These are phyloP conservation scores for Encarsia formosa DNA, from an alignment of 2,888 invertebrate species.

Conservation along the genomic window DNA sequence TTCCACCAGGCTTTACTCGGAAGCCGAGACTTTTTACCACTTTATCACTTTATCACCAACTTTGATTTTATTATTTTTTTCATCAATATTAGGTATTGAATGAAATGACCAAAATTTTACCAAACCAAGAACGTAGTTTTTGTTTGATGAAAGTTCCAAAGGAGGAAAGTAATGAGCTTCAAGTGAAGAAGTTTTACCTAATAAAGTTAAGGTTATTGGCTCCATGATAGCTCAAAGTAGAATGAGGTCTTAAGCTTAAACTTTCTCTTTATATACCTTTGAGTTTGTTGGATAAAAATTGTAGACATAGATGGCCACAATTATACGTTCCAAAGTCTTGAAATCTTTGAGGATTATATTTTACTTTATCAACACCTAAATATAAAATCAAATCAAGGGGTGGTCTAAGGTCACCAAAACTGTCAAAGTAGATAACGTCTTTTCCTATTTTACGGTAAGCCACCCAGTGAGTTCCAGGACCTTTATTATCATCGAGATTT, in stretches of 20 bases:
- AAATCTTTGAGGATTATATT: slow-evolving; percentile 36
- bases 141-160: slow-evolving; percentile 31
- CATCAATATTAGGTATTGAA: slow-evolving; percentile 42
- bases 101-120: slow-evolving; percentile 38
- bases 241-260: not conserved
- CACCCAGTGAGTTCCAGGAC: slow-evolving; percentile 7
- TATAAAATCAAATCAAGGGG: slow-evolving; percentile 38
- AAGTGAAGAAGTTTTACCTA: slow-evolving; percentile 31
- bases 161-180: slow-evolving; percentile 33
- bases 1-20: not conserved
- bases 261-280: not conserved
- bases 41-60: slow-evolving; percentile 27
- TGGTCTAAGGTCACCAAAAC: slow-evolving; percentile 43
- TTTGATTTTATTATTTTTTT: slow-evolving; percentile 39
- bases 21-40: not conserved
- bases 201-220: slow-evolving; percentile 36
- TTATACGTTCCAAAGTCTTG: slow-evolving; percentile 36
- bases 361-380: slow-evolving; percentile 12
- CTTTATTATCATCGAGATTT: slow-evolving; percentile 2
- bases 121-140: slow-evolving; percentile 36
- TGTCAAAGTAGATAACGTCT: slow-evolving; percentile 42
- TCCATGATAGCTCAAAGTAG: not conserved
- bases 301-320: slow-evolving; percentile 28
- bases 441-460: slow-evolving; percentile 36
- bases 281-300: slow-evolving; percentile 8